Conservation (phyloP, 1,140 invertebrate genomes). For the Macrosteles quadrilineatus region DNA sequence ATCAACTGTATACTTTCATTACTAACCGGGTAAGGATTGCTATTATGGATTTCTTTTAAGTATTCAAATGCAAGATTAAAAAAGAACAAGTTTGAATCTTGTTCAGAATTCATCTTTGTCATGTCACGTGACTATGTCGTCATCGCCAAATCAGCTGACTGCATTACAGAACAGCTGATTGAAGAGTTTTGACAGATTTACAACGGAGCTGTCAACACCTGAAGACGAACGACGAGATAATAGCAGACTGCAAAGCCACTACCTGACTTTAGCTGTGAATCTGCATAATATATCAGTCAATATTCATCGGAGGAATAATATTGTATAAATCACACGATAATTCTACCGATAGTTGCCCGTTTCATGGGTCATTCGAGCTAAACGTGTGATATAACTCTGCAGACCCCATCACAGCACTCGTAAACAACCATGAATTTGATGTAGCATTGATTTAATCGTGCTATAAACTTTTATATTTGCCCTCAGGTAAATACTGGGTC, state of each 20-base stretch:
- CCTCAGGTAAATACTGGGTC: too few species aligned
- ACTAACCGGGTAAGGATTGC: too few species aligned
- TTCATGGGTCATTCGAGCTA: constrained; percentile 1
- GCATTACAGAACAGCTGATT: background rate
- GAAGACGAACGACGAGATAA: background rate
- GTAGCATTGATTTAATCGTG: background rate
- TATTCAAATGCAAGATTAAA: too few species aligned
- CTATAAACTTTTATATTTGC: too few species aligned
- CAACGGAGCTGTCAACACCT: constrained; percentile 11
- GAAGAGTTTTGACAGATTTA: constrained; percentile 18
- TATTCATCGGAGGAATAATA: background rate
- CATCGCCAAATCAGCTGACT: constrained; percentile 1
- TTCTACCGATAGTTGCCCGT: background rate
- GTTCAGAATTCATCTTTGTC: too few species aligned
- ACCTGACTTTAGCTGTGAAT: background rate
- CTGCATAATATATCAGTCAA: background rate
- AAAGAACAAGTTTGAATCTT: too few species aligned
- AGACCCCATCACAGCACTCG: background rate
- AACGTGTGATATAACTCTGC: background rate
- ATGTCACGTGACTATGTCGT: background rate
- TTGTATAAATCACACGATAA: constrained; percentile 3
- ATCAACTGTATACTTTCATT: too few species aligned
- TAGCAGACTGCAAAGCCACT: background rate
- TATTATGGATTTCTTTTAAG: too few species aligned
- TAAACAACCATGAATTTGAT: background rate